phyloP scores from a whole-genome alignment of 2,113 vertebrate genomes.

The Sebastes fasciatus region DNA sequence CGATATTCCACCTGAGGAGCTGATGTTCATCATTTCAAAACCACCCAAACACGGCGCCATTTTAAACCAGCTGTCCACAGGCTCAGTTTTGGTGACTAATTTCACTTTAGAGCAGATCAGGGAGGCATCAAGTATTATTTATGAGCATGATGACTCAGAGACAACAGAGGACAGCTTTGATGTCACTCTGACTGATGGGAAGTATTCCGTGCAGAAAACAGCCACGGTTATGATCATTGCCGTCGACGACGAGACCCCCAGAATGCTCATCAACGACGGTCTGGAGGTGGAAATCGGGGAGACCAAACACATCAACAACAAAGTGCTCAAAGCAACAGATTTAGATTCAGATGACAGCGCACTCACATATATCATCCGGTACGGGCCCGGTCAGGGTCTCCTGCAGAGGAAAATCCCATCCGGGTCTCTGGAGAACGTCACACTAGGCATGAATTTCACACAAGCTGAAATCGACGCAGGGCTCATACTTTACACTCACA shows the following conservation, averaged over 20 bases:
- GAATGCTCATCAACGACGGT: constrained; percentile 94
- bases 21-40: constrained; percentile 88
- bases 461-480: constrained; percentile 91
- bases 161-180: constrained; percentile 92
- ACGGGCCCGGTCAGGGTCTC: constrained; percentile 89
- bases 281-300: constrained; percentile 92
- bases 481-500: constrained; percentile 89
- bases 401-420: constrained; percentile 84
- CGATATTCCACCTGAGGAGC: constrained; percentile 88
- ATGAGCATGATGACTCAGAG: constrained; percentile 96
- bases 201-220: constrained; percentile 84
- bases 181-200: constrained; percentile 91
- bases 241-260: constrained; percentile 94
- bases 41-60: constrained; percentile 90
- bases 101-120: constrained; percentile 92
- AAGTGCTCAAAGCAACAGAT: constrained; percentile 92
- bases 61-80: constrained; percentile 90
- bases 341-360: constrained; percentile 93
- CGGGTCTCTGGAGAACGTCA: constrained; percentile 88
- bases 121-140: constrained; percentile 93
- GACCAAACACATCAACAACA: constrained; percentile 88
- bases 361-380: constrained; percentile 88
- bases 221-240: constrained; percentile 88
- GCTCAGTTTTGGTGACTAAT: constrained; percentile 88
- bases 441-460: constrained; percentile 94